A percentile compares a stretch with the other conserved stretches of the same genome.
Conservation (phyloP, 2,888 invertebrate species). For the Stenodema calcarata region DNA sequence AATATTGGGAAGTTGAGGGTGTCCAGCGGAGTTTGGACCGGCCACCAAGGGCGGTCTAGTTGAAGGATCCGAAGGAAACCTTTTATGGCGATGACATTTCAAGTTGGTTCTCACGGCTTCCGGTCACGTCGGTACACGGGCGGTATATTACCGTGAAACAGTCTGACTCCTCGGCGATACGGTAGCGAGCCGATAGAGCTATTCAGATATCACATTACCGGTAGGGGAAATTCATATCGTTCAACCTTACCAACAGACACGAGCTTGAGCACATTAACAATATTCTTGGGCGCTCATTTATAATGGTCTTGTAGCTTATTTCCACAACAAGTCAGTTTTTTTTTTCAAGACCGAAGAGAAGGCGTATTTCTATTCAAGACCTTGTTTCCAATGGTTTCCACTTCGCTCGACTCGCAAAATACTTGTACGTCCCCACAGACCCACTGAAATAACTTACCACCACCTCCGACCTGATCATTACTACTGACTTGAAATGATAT, state of each 20-base stretch:
- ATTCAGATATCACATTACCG: too few species aligned
- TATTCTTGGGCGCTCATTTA: not conserved
- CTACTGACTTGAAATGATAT: too few species aligned
- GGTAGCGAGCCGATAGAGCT: too few species aligned
- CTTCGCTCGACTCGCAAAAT: too few species aligned
- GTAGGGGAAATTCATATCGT: too few species aligned
- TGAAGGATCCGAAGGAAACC: not conserved
- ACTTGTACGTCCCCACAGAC: too few species aligned
- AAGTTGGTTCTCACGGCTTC: not conserved
- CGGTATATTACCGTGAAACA: too few species aligned
- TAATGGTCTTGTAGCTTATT: not conserved
- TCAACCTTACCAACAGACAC: too few species aligned
- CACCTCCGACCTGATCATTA: too few species aligned
- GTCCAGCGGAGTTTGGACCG: not conserved
- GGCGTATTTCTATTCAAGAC: too few species aligned
- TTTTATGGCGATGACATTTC: not conserved
- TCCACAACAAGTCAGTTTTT: not conserved
- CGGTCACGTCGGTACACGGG: not conserved
- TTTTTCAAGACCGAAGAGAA: not conserved
- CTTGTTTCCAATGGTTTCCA: too few species aligned
- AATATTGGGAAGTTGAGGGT: not conserved
- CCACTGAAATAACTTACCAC: too few species aligned
- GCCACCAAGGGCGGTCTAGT: not conserved
- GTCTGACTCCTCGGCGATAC: not conserved
- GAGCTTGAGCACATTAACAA: not conserved